Base-by-base conservation (phyloP, 2,888 invertebrate genomes). In the Euspilapteryx auroguttella region DNA sequence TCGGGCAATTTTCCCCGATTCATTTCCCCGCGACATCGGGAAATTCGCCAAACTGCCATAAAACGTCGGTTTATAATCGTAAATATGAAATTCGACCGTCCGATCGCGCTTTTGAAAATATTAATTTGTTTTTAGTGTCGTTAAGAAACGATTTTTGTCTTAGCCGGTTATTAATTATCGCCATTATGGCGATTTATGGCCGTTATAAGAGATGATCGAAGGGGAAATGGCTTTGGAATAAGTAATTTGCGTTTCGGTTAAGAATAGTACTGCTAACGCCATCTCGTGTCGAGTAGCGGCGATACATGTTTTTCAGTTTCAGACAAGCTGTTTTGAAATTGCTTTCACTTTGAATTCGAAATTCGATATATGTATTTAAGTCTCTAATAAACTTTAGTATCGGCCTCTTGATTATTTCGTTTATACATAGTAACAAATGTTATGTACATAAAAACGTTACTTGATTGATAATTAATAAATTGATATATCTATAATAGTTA, bases 211-310 rank as follows among this genome's bases (percentile, higher is more conserved):
- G 10, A 14, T 28, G 28, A 28, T 28, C 22, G 22, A 8, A 14
- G 6, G 14, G n/a, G 21, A 27, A 21, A 21, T 21, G 12, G 7
- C 21, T 21, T 21, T n/a, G 13, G 12, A 13, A 17, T 12, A 5
- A 10, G 25, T 5, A 2, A n/a, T 11, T 21, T 21, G 20, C 9
- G 7, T 7, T 5, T 2, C 8, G n/a, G 3, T 27, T 38, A 35
- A 22, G 42, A 13, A n/a, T n/a, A n/a, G n/a, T 24, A 47, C 53
- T 4, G 1, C 34, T 48, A 37, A 27, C 58, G 66, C 63, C 71
- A 71, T 63, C 73, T 69, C 45, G 42, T 40, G 47, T 28, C 40
- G 61, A 52, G 56, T 68, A 65, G 73, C 58, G 28, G 9, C n/a
- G n/a, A n/a, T n/a, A n/a, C n/a, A n/a, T n/a, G n/a, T n/a, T n/a